A percentile compares a stretch with the other conserved stretches of the same genome.
Evolutionary conservation across 2,113 vertebrate species (phyloP).

Genomic region (Indri indri): DNA sequence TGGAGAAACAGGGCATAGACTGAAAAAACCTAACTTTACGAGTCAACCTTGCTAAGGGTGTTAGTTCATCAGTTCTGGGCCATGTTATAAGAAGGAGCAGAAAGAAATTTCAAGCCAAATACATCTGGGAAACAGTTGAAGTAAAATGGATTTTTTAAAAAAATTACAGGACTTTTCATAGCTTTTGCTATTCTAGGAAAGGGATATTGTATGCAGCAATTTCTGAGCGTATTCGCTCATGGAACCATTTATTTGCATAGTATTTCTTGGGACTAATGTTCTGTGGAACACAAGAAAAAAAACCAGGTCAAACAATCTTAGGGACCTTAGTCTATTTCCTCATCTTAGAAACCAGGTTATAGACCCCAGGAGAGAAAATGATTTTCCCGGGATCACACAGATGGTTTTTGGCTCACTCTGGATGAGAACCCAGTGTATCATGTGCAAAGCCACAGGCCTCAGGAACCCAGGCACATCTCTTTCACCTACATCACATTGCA

Average conservation of each 20-base stretch:
- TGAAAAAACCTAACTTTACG: not conserved
- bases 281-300: slow-evolving; percentile 24
- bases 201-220: not conserved
- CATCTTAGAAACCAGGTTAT: slow-evolving; percentile 19
- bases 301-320: not conserved
- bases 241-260: slow-evolving; percentile 22
- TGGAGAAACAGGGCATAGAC: not conserved
- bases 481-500: not conserved
- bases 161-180: slow-evolving; percentile 28
- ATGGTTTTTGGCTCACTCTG: not conserved
- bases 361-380: not conserved
- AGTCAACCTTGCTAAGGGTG: not conserved
- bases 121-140: slow-evolving; percentile 32
- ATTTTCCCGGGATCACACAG: slow-evolving; percentile 33
- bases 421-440: not conserved
- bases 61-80: not conserved
- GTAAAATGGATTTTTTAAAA: not conserved
- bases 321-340: slow-evolving; percentile 34
- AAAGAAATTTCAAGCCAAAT: slow-evolving; percentile 30
- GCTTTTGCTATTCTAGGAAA: slow-evolving; percentile 28
- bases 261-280: slow-evolving; percentile 37
- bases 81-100: slow-evolving; percentile 1
- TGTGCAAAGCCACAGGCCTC: not conserved
- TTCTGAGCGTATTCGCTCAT: slow-evolving; percentile 2
- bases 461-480: not conserved